Evolutionary conservation across 2,797 vertebrate species (phyloP), one percentile per base, ranked within the genome.

Genomic region (Valencia hispanica): DNA sequence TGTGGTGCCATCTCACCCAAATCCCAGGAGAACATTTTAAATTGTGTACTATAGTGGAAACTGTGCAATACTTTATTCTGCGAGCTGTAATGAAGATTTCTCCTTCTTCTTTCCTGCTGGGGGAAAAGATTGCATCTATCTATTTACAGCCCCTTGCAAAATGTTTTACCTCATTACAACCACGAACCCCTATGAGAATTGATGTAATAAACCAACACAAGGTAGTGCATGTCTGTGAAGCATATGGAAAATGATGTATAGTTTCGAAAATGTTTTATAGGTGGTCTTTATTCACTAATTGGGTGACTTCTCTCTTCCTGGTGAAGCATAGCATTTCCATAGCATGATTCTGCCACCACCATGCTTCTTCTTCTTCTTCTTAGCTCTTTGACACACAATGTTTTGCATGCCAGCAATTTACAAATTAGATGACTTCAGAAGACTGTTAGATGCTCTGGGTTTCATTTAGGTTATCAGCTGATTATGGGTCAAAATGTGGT

Each of bases 401-500:
- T 1, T 53, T 53, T n/a, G 51, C 25, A n/a, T n/a, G 10, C n/a
- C 27, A n/a, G 53, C 14, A 15, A 6, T 30, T 57, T 57, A 12
- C 14, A 2, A 55, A 55, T 5, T n/a, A 55, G 53, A 55, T n/a
- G n/a, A 55, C 53, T 14, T 30, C n/a, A 4, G 27, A 30, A 57
- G 53, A 12, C 53, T 55, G 12, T 55, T 27, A 11, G 53, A 55
- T 55, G 3, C 25, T 1, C 25, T 27, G 25, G 51, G 25, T 12
- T n/a, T 53, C 10, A 41, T 53, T 53, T n/a, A 39, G 36, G 36
- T 39, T 27, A 5, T 14, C 32, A 30, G 22, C 45, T 18, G 25
- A 32, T 59, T 39, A 57, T 63, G 1, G 34, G 71, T 71, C 30
- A 71, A 55, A 30, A 61, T 71, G 18, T 70, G 74, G 36, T 70